Evolutionary conservation across 2,797 vertebrate species (phyloP), one percentile per base, ranked within the genome.

Genomic region (Geotria australis): DNA sequence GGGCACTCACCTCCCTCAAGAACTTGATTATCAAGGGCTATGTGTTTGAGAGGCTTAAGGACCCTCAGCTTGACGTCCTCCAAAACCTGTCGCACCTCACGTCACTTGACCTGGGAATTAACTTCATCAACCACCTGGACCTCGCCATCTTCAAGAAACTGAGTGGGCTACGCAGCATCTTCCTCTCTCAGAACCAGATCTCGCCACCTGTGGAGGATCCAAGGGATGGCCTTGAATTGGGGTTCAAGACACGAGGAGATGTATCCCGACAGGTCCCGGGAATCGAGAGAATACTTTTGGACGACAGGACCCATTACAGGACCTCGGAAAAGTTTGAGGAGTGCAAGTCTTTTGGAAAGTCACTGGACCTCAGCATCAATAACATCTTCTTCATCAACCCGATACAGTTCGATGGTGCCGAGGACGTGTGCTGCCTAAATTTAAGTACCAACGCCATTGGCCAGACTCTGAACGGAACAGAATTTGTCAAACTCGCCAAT

Each of bases 311-410:
- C 12, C 45, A 13, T 13, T 3, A 0, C 15, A 3, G 45, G 57
- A 6, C 3, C 0, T 10, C 6, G 45, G 3, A 2, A 1, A 7
- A 45, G 7, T 47, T 1, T 56, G 61, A 55, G 46, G 11, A 2
- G 55, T 70, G 67, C 47, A 24, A 9, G 7, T 2, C 2, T 14
- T 8, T 59, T 38, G 48, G 3, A 2, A 65, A 67, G 55, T 67
- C 58, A 13, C 14, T 70, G 61, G 63, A 70, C 51, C 61, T 70
- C 12, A 67, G 65, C 1, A 57, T 61, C 46, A 70, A 70, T 65
- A 67, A 66, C 58, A 61, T 70, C 56, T 58, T 58, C 10, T 57
- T 48, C 0, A 2, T 70, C 6, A 56, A 53, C 13, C 24, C 60
- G 0, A 57, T 61, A 47, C 61, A 66, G 61, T 70, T 70, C 2